Base-by-base conservation (phyloP, 1,140 invertebrate species). In the Lanistes nyassanus region DNA sequence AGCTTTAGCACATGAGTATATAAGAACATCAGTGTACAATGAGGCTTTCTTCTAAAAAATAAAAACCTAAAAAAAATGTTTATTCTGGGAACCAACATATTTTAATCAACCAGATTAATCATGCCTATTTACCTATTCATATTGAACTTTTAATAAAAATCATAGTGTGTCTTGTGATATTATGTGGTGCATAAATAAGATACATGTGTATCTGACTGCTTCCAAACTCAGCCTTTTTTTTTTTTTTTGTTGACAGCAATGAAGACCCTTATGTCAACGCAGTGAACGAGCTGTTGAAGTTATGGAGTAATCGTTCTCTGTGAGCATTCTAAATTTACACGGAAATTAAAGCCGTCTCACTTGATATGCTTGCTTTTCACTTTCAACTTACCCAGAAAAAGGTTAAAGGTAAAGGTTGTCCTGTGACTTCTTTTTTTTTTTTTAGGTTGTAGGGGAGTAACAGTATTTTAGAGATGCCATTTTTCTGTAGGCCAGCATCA, bases 181-280 rank as follows among this genome's bases (percentile, higher is more conserved):
- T n/a, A n/a, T n/a, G n/a, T n/a, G n/a, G n/a, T n/a, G n/a, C n/a
- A n/a, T n/a, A n/a, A n/a, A n/a, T n/a, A n/a, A n/a, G n/a, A n/a
- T n/a, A n/a, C n/a, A n/a, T n/a, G n/a, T n/a, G n/a, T n/a, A n/a
- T n/a, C n/a, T n/a, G n/a, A n/a, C n/a, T n/a, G n/a, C n/a, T n/a
- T n/a, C n/a, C n/a, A n/a, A n/a, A n/a, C n/a, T 4, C 26, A 62
- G 2, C 58, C 31, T 34, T 62, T 26, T 23, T 13, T 3, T 62
- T 60, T 31, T 2, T 67, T 0, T 34, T 11, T 55, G 23, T 73
- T 37, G 56, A 21, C 70, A 73, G 70, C 36, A 55, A 73, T 23
- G 58, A 39, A n/a, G 53, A 73, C 55, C 53, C 53, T 16, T 73
- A 60, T 73, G 70, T 73, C 19, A 51, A 26, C 3, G 56, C 34